These are phyloP conservation scores for Ennomos fuscantarius DNA, from an alignment of 2,888 invertebrate species.

Conservation along the genomic window DNA sequence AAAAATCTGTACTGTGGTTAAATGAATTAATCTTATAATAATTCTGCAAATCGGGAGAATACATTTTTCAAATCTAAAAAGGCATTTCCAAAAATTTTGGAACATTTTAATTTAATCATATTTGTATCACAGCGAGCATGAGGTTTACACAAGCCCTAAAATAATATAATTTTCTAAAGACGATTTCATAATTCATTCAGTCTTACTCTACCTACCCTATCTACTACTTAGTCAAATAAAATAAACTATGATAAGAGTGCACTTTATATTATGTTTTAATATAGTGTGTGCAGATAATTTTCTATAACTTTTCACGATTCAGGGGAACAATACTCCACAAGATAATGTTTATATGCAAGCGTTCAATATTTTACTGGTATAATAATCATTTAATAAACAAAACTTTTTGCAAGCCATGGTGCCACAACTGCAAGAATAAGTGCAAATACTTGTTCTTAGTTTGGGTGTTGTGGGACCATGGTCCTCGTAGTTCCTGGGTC, in stretches of 20 bases:
- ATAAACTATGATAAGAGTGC: slow-evolving; percentile 72
- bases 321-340: slow-evolving; percentile 47
- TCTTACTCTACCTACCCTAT: slow-evolving; percentile 78
- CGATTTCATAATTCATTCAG: slow-evolving; percentile 68
- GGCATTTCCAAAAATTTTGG: slow-evolving; percentile 35
- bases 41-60: neutral
- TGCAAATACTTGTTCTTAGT: no score
- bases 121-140: slow-evolving; percentile 73
- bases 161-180: slow-evolving; percentile 53
- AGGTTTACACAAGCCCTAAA: slow-evolving; percentile 67
- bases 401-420: no score
- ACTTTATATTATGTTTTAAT: slow-evolving; percentile 68
- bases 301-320: slow-evolving; percentile 55
- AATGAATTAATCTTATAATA: neutral
- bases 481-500: no score
- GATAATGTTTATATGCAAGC: neutral
- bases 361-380: no score
- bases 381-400: no score
- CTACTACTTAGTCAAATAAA: slow-evolving; percentile 62
- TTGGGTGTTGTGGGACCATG: no score
- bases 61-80: slow-evolving; percentile 1
- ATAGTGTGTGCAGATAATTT: slow-evolving; percentile 68
- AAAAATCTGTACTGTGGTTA: no score
- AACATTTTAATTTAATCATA: slow-evolving; percentile 44
- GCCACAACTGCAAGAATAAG: no score